These are phyloP conservation scores for Chaetodon trifascialis DNA, from an alignment of 2,113 vertebrate species.

Conservation along the genomic window DNA sequence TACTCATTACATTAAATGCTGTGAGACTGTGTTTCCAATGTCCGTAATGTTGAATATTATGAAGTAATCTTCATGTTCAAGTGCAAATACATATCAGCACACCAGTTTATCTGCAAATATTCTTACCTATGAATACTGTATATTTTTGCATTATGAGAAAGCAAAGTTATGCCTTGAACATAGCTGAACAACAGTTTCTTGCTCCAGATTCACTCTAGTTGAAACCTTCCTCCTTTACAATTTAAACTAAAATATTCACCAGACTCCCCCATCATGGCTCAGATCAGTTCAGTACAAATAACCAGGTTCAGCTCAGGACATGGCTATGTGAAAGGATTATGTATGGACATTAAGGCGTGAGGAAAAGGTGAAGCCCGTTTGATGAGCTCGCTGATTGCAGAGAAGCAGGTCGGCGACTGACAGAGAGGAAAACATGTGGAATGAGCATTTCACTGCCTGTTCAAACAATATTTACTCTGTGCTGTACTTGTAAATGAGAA, in stretches of 20 bases:
- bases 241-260: neutral
- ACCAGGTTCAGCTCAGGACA: constrained; percentile 39
- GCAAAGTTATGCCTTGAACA: constrained; percentile 9
- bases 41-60: neutral
- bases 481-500: constrained; percentile 66
- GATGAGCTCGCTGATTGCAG: constrained; percentile 24
- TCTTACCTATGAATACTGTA: constrained; percentile 28
- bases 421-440: constrained; percentile 36
- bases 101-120: constrained; percentile 1
- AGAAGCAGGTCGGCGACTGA: constrained; percentile 16
- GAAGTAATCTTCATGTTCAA: neutral
- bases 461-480: constrained; percentile 68
- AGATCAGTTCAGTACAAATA: constrained; percentile 17
- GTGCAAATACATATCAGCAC: constrained; percentile 27
- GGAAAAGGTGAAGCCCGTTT: constrained; percentile 21
- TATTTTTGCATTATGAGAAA: constrained; percentile 26
- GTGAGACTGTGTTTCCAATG: neutral
- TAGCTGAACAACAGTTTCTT: constrained; percentile 10
- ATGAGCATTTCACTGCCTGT: constrained; percentile 80
- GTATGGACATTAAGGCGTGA: constrained; percentile 14
- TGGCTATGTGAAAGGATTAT: constrained; percentile 14
- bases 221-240: neutral
- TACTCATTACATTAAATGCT: neutral
- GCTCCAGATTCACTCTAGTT: neutral
- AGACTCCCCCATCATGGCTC: neutral